phyloP scores from a whole-genome alignment of 2,797 vertebrate genomes.

The Catharus ustulatus region DNA sequence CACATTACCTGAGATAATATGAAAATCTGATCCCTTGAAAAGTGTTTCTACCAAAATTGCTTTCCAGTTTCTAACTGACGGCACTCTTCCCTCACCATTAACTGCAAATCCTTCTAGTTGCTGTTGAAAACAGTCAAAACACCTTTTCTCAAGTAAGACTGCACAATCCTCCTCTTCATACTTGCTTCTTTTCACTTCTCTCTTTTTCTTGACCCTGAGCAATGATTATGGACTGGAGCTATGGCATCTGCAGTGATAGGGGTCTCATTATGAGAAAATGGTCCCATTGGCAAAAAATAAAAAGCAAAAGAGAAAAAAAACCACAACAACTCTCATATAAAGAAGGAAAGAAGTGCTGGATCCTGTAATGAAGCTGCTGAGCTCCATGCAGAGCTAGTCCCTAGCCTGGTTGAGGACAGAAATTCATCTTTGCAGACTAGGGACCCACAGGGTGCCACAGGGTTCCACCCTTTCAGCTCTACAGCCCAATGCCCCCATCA shows the following conservation, averaged over 20 bases:
- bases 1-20: background rate
- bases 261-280: background rate
- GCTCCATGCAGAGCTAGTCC: background rate
- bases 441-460: background rate
- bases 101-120: background rate
- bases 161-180: background rate
- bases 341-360: background rate
- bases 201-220: background rate
- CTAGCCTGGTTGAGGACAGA: background rate
- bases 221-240: background rate
- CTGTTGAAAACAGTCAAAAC: background rate
- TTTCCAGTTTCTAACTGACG: background rate
- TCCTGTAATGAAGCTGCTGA: background rate
- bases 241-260: background rate
- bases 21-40: background rate
- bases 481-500: background rate
- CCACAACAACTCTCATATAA: fast-evolving
- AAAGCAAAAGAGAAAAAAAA: background rate
- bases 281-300: background rate
- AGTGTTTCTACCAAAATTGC: background rate
- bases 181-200: background rate
- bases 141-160: background rate
- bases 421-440: background rate
- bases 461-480: background rate
- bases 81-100: background rate